phyloP scores from a whole-genome alignment of 2,113 vertebrate genomes.

The Podarcis raffonei region DNA sequence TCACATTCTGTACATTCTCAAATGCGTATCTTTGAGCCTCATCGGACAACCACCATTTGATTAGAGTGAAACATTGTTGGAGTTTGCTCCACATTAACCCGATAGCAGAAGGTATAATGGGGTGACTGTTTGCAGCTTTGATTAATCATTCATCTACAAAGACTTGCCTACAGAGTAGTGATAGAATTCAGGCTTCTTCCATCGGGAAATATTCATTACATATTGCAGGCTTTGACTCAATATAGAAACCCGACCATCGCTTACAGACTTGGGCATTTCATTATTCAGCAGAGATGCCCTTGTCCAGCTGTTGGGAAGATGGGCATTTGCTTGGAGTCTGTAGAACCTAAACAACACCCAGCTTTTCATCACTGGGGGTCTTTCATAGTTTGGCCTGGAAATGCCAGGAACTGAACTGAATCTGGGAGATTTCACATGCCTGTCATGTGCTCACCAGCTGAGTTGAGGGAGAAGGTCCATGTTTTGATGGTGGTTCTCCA shows the following conservation, averaged over 20 bases:
- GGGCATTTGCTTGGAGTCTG: neutral
- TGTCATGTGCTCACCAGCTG: neutral
- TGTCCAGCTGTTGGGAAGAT: neutral
- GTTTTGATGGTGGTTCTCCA: no score
- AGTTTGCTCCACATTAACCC: slow-evolving; percentile 9
- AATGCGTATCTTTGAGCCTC: neutral
- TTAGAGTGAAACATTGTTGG: neutral
- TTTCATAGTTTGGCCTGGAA: neutral
- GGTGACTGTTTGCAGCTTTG: neutral
- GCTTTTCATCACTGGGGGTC: no score
- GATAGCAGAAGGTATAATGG: neutral
- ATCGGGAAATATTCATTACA: neutral
- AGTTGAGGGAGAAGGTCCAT: no score
- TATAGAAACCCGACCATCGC: neutral
- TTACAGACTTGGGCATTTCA: neutral
- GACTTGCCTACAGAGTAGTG: neutral
- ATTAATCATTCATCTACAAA: neutral
- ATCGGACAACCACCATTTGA: neutral
- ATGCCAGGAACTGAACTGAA: neutral
- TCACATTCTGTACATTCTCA: neutral
- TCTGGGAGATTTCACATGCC: neutral
- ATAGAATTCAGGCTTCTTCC: neutral
- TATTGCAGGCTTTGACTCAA: neutral
- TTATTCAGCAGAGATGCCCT: neutral
- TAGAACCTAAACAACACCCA: no score